Evolutionary conservation across 2,888 invertebrate species (phyloP).

Genomic region (Brachycybe producta): DNA sequence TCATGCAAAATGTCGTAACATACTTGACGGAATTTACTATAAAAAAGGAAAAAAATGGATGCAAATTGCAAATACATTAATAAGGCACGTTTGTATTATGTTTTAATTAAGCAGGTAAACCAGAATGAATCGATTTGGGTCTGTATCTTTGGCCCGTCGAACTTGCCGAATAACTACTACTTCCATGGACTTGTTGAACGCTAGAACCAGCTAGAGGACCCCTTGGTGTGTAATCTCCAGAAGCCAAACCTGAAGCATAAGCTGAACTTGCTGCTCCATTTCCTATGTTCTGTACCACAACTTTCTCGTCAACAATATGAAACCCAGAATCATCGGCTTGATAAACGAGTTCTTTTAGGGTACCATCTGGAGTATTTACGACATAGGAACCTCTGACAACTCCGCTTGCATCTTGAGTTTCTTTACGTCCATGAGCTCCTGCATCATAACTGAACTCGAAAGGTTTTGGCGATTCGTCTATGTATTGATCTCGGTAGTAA

Average conservation of each 20-base stretch:
- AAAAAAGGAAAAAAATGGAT: too few relatives aligned
- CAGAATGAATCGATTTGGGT: neutral
- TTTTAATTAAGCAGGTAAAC: neutral
- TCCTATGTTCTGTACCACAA: neutral
- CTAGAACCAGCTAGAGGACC: neutral
- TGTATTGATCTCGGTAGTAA: neutral
- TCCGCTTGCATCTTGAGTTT: constrained; percentile 10
- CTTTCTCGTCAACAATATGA: constrained; percentile 13
- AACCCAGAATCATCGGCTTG: constrained; percentile 16
- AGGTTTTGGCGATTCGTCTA: constrained; percentile 15
- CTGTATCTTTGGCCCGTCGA: too few relatives aligned
- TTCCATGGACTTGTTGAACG: too few relatives aligned
- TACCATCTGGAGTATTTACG: constrained; percentile 12
- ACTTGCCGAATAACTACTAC: too few relatives aligned
- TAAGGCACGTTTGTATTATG: too few relatives aligned
- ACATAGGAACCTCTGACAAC: constrained; percentile 14
- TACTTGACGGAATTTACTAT: too few relatives aligned
- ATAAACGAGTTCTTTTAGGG: constrained; percentile 13
- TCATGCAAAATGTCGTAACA: too few relatives aligned
- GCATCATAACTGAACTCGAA: constrained; percentile 16
- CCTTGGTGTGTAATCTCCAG: too few relatives aligned
- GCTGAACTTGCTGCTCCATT: neutral
- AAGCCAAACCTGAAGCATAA: neutral
- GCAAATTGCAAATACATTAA: too few relatives aligned
- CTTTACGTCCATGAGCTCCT: constrained; percentile 13